phyloP scores from a whole-genome alignment of 2,797 vertebrate species.

The Sebastolobus alascanus region DNA sequence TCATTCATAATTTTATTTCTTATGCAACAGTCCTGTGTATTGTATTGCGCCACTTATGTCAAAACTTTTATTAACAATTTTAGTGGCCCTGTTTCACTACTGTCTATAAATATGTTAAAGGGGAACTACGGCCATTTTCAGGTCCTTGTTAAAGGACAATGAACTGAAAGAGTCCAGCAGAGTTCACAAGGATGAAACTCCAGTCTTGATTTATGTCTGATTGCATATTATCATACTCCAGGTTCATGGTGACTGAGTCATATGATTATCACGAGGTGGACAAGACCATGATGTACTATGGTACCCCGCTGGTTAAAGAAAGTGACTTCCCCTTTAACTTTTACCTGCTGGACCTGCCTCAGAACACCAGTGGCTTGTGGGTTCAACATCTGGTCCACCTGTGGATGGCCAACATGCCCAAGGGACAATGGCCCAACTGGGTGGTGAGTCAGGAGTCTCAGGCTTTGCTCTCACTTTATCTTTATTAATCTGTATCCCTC shows the following conservation, averaged over 20 bases:
- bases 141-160: not conserved
- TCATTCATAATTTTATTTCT: not conserved
- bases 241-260: constrained; percentile 91
- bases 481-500: not conserved
- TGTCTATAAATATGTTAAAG: not conserved
- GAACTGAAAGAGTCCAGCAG: not conserved
- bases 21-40: not conserved
- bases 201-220: not conserved
- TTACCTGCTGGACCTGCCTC: constrained; percentile 88
- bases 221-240: constrained; percentile 59
- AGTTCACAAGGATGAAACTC: not conserved
- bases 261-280: constrained; percentile 86
- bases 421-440: constrained; percentile 96
- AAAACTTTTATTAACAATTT: not conserved
- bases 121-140: too few relatives aligned
- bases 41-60: not conserved
- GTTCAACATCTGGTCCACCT: constrained; percentile 85
- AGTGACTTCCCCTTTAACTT: constrained; percentile 96
- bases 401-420: constrained; percentile 96
- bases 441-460: constrained; percentile 85
- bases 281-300: constrained; percentile 95
- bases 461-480: not conserved
- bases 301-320: constrained; percentile 88
- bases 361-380: constrained; percentile 83
- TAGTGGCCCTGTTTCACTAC: not conserved